Percentiles rank a stretch among this genome's conserved stretches.
Evolutionary conservation across 2,888 invertebrate genomes (phyloP).

Genomic region (Drosophila kanekoi): DNA sequence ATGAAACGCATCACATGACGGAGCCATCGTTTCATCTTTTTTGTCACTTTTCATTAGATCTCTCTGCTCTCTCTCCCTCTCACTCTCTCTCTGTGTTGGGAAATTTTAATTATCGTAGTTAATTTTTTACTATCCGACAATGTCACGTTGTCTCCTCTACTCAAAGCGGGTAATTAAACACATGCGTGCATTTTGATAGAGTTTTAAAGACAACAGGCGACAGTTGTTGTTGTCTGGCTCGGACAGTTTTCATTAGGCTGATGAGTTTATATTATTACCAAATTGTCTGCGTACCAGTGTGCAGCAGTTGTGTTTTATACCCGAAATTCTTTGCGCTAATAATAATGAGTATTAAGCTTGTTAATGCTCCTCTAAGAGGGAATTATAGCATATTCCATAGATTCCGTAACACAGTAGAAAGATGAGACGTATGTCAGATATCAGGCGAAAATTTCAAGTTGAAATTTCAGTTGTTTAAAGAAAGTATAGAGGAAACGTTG

Average conservation of each 20-base stretch:
- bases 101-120: constrained; percentile 63
- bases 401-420: neutral
- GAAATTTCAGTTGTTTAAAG: too few relatives aligned
- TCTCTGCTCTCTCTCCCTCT: neutral
- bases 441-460: too few relatives aligned
- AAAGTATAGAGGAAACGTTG: neutral
- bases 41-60: constrained; percentile 28
- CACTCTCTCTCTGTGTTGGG: constrained; percentile 7
- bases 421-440: too few relatives aligned
- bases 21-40: constrained; percentile 18
- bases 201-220: constrained; percentile 40
- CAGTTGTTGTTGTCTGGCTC: constrained; percentile 37
- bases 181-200: constrained; percentile 68
- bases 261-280: constrained; percentile 74
- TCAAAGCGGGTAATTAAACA: constrained; percentile 62
- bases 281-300: constrained; percentile 43
- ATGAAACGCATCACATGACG: constrained; percentile 39
- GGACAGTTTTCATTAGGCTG: constrained; percentile 67
- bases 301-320: constrained; percentile 46
- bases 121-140: constrained; percentile 64
- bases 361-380: neutral
- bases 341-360: constrained; percentile 25
- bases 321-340: constrained; percentile 20
- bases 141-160: constrained; percentile 45
- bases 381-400: neutral